A percentile compares a stretch with the other conserved stretches of the same genome.
These are phyloP conservation scores for Pipra filicauda DNA, from an alignment of 2,113 vertebrate genomes.

Conservation along the genomic window DNA sequence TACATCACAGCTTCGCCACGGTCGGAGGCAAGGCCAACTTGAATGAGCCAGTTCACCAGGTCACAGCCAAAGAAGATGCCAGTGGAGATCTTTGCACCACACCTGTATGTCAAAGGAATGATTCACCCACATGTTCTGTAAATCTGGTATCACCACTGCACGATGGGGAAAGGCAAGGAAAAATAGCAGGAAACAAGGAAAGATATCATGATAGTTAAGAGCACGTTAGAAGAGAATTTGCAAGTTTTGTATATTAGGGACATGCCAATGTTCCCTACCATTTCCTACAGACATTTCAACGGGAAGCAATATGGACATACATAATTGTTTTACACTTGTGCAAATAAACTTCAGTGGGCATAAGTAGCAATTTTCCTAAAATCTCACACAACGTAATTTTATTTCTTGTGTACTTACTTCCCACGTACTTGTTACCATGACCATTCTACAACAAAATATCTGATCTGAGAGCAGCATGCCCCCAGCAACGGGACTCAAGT, in stretches of 20 bases:
- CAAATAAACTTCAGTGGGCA: background rate
- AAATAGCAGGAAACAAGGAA: conserved; percentile 71
- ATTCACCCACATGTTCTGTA: conserved; percentile 82
- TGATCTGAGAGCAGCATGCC: background rate
- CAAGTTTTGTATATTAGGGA: conserved; percentile 45
- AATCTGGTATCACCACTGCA: conserved; percentile 85
- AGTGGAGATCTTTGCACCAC: conserved; percentile 77
- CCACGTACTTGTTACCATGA: background rate
- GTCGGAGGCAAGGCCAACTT: conserved; percentile 88
- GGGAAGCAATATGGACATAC: background rate
- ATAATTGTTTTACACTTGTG: background rate
- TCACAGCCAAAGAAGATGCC: conserved; percentile 91
- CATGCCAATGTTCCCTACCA: background rate
- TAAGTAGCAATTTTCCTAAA: background rate
- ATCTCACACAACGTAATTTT: background rate
- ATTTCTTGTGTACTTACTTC: background rate
- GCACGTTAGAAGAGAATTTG: conserved; percentile 54
- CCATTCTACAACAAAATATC: background rate
- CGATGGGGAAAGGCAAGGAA: conserved; percentile 63
- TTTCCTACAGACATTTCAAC: background rate
- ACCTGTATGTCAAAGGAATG: conserved; percentile 84
- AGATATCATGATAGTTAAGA: conserved; percentile 72
- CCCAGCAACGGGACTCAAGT: background rate
- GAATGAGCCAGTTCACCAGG: conserved; percentile 92
- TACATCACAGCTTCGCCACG: conserved; percentile 87